Conservation (phyloP, 2,797 vertebrate genomes). For the Malacoraja senta region DNA sequence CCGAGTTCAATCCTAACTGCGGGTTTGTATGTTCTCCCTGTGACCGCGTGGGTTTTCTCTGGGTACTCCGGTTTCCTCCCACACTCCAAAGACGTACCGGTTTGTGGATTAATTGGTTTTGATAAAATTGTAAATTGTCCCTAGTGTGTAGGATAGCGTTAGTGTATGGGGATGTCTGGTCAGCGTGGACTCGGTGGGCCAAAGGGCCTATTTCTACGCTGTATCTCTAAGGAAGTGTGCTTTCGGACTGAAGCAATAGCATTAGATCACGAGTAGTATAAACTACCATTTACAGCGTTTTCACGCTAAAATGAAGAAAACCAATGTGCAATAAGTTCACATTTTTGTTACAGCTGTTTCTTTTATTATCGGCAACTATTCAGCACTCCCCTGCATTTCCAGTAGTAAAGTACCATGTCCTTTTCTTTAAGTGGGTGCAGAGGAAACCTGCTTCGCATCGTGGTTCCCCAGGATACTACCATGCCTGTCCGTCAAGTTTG, state of each 20-base stretch:
- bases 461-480: slow-evolving; percentile 62
- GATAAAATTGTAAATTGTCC: too few species aligned
- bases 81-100: too few species aligned
- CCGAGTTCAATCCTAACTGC: too few species aligned
- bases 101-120: too few species aligned
- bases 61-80: too few species aligned
- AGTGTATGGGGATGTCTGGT: too few species aligned
- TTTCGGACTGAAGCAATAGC: background rate
- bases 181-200: too few species aligned
- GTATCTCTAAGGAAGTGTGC: background rate
- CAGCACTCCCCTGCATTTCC: background rate
- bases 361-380: background rate
- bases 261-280: background rate
- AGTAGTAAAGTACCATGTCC: background rate
- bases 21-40: too few species aligned
- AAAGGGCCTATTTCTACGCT: too few species aligned
- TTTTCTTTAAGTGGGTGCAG: background rate
- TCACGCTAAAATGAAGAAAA: background rate
- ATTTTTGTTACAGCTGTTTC: background rate
- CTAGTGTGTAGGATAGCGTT: too few species aligned
- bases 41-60: too few species aligned
- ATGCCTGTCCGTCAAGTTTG: slow-evolving; percentile 66
- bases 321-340: background rate
- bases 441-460: slow-evolving; percentile 16
- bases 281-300: background rate